A percentile compares a stretch with the other conserved stretches of the same genome.
Evolutionary conservation across 1,140 invertebrate species (phyloP).

Genomic region (Listronotus oregonensis): DNA sequence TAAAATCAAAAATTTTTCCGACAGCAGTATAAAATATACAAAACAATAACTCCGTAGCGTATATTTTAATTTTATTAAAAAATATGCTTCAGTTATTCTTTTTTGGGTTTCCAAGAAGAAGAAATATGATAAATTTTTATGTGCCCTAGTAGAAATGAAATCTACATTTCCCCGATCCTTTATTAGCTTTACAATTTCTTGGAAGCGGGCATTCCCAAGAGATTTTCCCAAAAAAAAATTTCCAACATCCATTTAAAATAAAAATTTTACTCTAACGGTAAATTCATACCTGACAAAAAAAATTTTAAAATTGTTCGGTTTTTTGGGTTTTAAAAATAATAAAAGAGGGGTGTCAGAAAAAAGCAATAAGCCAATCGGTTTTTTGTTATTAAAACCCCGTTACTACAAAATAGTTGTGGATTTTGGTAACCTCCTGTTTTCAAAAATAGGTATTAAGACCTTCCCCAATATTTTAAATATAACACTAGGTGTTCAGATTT

Average conservation of each 20-base stretch:
- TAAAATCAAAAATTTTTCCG: too few species aligned
- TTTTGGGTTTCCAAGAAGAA: slow-evolving; percentile 19
- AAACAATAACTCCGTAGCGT: slow-evolving; percentile 11
- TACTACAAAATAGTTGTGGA: too few species aligned
- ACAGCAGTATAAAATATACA: slow-evolving; percentile 19
- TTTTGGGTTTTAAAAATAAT: too few species aligned
- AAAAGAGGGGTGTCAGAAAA: background rate
- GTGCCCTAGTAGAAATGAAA: slow-evolving; percentile 32
- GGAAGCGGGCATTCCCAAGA: slow-evolving; percentile 26
- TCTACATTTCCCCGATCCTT: slow-evolving; percentile 30
- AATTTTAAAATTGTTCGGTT: too few species aligned
- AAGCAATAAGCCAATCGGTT: too few species aligned
- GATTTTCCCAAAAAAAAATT: slow-evolving; percentile 18
- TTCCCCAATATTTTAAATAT: too few species aligned
- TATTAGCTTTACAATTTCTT: slow-evolving; percentile 28
- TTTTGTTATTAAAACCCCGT: too few species aligned
- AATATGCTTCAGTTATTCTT: slow-evolving; percentile 25
- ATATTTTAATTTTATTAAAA: slow-evolving; percentile 26
- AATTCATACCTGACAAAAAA: too few species aligned
- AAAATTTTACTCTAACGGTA: too few species aligned
- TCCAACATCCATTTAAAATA: background rate
- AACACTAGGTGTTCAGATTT: too few species aligned
- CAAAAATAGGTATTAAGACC: too few species aligned
- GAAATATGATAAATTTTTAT: slow-evolving; percentile 32
- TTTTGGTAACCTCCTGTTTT: too few species aligned